Conservation (phyloP, 1,140 invertebrate genomes). For the Panulirus ornatus region DNA sequence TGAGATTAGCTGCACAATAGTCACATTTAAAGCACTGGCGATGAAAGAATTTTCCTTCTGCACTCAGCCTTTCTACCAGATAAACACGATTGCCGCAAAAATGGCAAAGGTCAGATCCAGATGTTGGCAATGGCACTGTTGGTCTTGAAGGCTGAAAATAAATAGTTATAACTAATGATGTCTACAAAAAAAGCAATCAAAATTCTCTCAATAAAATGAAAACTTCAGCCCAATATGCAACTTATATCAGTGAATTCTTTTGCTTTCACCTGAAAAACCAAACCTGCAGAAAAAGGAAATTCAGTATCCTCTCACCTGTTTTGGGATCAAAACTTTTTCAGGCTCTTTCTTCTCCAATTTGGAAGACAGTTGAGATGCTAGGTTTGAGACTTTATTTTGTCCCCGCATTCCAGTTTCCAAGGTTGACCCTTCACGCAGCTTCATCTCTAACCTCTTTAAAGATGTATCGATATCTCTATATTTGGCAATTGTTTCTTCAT, state of each 20-base stretch:
- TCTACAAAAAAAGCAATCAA: no score
- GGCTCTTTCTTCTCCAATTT: constrained; percentile 80
- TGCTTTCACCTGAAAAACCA: no score
- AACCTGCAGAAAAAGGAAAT: no score
- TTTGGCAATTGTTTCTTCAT: constrained; percentile 79
- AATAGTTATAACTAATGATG: no score
- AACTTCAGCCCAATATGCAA: background rate
- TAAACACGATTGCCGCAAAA: constrained; percentile 93
- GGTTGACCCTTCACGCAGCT: constrained; percentile 87
- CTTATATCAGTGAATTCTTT: no score
- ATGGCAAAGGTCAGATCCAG: constrained; percentile 85
- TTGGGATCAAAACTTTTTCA: constrained; percentile 49
- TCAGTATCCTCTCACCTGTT: constrained; percentile 60
- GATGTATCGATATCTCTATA: constrained; percentile 88
- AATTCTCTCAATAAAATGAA: background rate
- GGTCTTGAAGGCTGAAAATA: constrained; percentile 76
- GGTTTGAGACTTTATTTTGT: constrained; percentile 91
- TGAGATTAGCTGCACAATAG: constrained; percentile 85
- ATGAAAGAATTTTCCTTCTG: constrained; percentile 93
- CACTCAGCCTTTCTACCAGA: constrained; percentile 90
- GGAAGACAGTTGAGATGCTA: constrained; percentile 87
- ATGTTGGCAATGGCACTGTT: constrained; percentile 76
- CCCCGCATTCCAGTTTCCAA: constrained; percentile 84
- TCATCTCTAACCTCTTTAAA: constrained; percentile 87
- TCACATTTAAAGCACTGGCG: constrained; percentile 89